Evolutionary conservation across 2,113 vertebrate species (phyloP).

Genomic region (Lagenorhynchus albirostris): DNA sequence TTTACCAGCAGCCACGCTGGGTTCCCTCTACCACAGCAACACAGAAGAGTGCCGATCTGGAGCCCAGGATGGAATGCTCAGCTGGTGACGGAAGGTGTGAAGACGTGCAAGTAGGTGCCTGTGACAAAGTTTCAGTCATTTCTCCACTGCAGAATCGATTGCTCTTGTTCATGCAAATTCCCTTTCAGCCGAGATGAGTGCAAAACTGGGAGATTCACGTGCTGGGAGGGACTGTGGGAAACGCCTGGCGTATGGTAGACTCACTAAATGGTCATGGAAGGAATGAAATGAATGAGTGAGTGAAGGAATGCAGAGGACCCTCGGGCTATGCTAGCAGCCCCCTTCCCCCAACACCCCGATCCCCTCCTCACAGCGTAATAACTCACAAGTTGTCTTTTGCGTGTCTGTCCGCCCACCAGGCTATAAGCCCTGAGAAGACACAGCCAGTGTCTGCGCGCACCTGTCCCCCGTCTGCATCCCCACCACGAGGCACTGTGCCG

Average conservation of each 20-base stretch:
- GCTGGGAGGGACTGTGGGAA: not conserved
- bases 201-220: not conserved
- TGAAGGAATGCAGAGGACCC: not conserved
- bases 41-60: not conserved
- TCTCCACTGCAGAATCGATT: not conserved
- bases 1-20: not conserved
- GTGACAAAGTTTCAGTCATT: not conserved
- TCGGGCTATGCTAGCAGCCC: not conserved
- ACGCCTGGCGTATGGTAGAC: not conserved
- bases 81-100: not conserved
- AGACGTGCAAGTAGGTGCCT: not conserved
- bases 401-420: not conserved
- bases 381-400: not conserved
- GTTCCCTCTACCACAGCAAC: not conserved
- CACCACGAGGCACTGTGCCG: fast-evolving
- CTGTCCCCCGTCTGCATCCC: not conserved
- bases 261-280: not conserved
- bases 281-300: not conserved
- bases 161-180: not conserved
- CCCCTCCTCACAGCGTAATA: not conserved
- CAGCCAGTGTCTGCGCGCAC: fast-evolving
- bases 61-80: not conserved
- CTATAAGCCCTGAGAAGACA: not conserved
- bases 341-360: not conserved
- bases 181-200: not conserved